Base-by-base conservation (phyloP, 2,113 vertebrate genomes). In the Ifrita kowaldi region DNA sequence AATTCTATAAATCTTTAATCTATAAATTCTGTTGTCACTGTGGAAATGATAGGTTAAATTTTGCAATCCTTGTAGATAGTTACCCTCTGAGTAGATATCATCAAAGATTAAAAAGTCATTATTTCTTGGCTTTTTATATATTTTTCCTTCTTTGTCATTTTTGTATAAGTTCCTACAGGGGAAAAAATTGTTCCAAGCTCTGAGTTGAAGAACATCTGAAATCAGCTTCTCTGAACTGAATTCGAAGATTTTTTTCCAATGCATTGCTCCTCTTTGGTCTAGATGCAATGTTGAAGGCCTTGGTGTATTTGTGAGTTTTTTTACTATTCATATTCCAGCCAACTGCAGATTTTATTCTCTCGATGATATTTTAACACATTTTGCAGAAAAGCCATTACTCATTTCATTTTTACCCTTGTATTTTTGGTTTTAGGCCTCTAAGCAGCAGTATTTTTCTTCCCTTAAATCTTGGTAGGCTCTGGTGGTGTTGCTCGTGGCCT, bases 1-100 rank as follows among this genome's bases (percentile, higher is more conserved):
- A 96, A 92, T 96, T 94, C 91, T 97, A 95, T 97, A 96, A 95
- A 96, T 96, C 92, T 95, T 96, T 96, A 95, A 94, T 93, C 95
- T 94, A 95, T 96, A 96, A 97, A 97, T 97, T 95, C 85, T 96
- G 86, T 96, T 96, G 90, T 97, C 96, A 96, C 95, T 76, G 59
- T 90, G 92, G 90, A 97, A 97, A 96, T 91, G 94, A 96, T 95
- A 96, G 88, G 96, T 96, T 95, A 94, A 96, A 91, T 89, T 96
- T 93, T 96, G 95, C 93, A 94, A 33, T 95, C 91, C 96, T 96
- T 74, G 87, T 87, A 94, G 94, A 95, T 94, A 92, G 89, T 96
- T 95, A 95, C 93, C 86, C 93, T 96, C 94, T 93, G 90, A 97
- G 95, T 73, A 96, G 95, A 94, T 88, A 97, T 97, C 94, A 95